These are phyloP conservation scores for Ruditapes philippinarum DNA, from an alignment of 1,140 invertebrate genomes.

Conservation along the genomic window DNA sequence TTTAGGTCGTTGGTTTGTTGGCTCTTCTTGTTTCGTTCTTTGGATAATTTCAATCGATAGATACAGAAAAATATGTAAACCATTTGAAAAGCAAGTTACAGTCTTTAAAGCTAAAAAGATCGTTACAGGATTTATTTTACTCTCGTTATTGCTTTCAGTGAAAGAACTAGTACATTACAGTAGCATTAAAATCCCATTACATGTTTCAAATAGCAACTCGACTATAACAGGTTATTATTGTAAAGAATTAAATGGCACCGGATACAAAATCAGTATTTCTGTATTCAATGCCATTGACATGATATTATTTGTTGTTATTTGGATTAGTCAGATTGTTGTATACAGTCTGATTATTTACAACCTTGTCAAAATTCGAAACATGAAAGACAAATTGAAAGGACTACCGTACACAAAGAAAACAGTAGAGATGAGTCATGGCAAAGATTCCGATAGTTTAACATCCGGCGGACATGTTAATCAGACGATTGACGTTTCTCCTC, in stretches of 20 bases:
- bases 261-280: neutral
- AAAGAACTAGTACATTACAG: neutral
- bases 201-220: neutral
- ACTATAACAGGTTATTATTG: slow-evolving; percentile 25
- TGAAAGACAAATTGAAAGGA: neutral
- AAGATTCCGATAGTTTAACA: too few species aligned
- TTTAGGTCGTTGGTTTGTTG: neutral
- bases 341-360: slow-evolving; percentile 30
- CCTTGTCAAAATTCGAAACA: neutral
- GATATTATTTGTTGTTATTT: neutral
- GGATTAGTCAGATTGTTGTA: neutral
- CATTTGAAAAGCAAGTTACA: neutral
- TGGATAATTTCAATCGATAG: slow-evolving; percentile 47
- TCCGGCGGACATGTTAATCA: too few species aligned
- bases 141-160: neutral
- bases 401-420: neutral
- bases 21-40: slow-evolving; percentile 39
- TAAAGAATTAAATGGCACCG: neutral
- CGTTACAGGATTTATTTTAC: neutral
- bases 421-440: too few species aligned
- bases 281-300: slow-evolving; percentile 11
- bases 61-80: slow-evolving; percentile 40
- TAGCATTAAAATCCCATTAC: neutral
- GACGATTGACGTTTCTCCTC: too few species aligned
- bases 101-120: neutral